These are phyloP conservation scores for Pecten maximus DNA, from an alignment of 2,888 invertebrate species.

Conservation along the genomic window DNA sequence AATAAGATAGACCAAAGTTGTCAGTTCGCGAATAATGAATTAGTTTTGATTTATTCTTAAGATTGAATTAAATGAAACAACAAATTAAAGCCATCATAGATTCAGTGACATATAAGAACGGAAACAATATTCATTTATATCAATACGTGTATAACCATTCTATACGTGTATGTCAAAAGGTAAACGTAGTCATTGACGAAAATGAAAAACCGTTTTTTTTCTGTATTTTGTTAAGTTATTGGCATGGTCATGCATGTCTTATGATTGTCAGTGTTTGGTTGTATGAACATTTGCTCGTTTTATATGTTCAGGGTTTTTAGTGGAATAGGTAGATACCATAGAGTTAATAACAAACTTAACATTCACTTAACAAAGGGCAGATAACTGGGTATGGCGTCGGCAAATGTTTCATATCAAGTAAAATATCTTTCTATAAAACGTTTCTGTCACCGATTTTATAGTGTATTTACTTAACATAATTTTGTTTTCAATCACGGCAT, in stretches of 20 bases:
- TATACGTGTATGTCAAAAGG: too few species aligned
- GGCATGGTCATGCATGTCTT: slow-evolving; percentile 62
- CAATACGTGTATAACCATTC: too few species aligned
- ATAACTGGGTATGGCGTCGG: background rate
- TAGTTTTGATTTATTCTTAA: too few species aligned
- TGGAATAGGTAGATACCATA: background rate
- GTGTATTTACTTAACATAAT: background rate
- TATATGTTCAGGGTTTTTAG: slow-evolving; percentile 64
- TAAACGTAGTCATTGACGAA: background rate
- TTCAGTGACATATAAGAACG: too few species aligned
- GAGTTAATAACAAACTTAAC: background rate
- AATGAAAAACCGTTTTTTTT: background rate
- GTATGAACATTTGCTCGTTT: slow-evolving; percentile 63
- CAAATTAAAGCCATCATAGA: too few species aligned
- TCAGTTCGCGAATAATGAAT: too few species aligned
- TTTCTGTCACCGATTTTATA: background rate
- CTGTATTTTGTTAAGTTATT: slow-evolving; percentile 52
- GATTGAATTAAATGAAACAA: too few species aligned
- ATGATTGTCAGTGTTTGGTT: slow-evolving; percentile 60
- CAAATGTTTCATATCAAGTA: background rate
- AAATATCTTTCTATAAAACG: background rate
- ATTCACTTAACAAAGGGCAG: background rate
- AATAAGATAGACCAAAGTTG: too few species aligned
- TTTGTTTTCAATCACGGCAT: slow-evolving; percentile 4
- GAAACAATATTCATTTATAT: too few species aligned